Evolutionary conservation across 2,113 vertebrate genomes (phyloP), one percentile per base, ranked within the genome.

Genomic region (Merops nubicus): DNA sequence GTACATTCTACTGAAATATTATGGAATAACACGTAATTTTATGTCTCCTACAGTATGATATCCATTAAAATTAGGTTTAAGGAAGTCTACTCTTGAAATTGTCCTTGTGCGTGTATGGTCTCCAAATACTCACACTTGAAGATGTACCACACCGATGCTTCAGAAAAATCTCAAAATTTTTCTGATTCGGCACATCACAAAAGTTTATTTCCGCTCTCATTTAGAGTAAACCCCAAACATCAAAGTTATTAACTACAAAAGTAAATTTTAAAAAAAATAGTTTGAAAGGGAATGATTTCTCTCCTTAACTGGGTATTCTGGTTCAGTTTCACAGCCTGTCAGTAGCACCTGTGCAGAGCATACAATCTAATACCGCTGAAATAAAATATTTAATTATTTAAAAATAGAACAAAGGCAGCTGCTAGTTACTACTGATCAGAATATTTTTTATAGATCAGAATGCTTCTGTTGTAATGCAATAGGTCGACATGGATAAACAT

Each of bases 381-480:
- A 93, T 68, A 88, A 85, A 84, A 88, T 93, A 85, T 91, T 95
- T 91, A 93, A 88, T 93, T 85, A 77, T 77, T 94, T 96, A 59
- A 92, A 97, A 96, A 96, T 95, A 93, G 92, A 91, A 88, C 68
- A 93, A 95, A 94, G 68, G 92, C 91, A 93, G 94, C 91, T 97
- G 94, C 54, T 90, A 83, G 75, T 80, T 83, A 83, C 59, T 83
- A 86, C 59, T 34, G 50, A 91, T 80, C 48, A 77, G 83, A 90
- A 93, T 84, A 64, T 79, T 85, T 93, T 95, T 88, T 80, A 83
- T 65, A 90, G 81, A 76, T 85, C 62, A 90, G 93, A 93, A 91
- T 69, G 88, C 57, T 48, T 69, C 73, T 94, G 78, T 88, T 96
- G 94, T 75, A 97, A 95, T 73, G 94, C 88, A 95, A 93, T 91